A percentile compares a stretch with the other conserved stretches of the same genome.
These are phyloP conservation scores for Ambastaia sidthimunki DNA, from an alignment of 2,797 vertebrate species.

Conservation along the genomic window DNA sequence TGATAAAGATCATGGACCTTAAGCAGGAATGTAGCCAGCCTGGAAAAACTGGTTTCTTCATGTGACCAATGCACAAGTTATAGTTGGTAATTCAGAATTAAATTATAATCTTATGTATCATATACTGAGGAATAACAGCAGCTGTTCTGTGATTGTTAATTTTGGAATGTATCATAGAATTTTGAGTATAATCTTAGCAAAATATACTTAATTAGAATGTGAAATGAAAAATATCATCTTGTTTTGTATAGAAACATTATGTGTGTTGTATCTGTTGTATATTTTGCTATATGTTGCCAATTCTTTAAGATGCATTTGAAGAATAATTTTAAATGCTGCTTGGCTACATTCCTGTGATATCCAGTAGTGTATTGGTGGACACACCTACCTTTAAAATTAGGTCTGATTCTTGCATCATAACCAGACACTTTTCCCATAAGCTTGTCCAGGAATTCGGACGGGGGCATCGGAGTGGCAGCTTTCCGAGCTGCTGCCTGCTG, in stretches of 20 bases:
- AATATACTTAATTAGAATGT: background rate
- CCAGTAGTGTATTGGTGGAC: constrained; percentile 62
- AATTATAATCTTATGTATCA: constrained; percentile 26
- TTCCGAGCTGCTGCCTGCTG: constrained; percentile 95
- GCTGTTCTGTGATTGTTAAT: background rate
- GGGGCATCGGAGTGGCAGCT: constrained; percentile 91
- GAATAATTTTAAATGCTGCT: constrained; percentile 47
- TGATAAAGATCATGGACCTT: constrained; percentile 53
- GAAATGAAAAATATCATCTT: constrained; percentile 50
- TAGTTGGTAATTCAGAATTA: background rate
- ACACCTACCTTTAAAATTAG: constrained; percentile 97
- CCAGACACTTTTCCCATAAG: constrained; percentile 98
- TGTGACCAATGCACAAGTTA: background rate
- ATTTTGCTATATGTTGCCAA: constrained; percentile 47
- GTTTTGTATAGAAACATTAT: constrained; percentile 38
- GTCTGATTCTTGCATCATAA: constrained; percentile 97
- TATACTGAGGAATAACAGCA: constrained; percentile 40
- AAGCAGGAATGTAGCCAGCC: constrained; percentile 80
- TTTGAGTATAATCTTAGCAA: constrained; percentile 7
- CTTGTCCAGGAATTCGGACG: constrained; percentile 98
- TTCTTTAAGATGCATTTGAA: constrained; percentile 48
- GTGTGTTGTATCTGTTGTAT: constrained; percentile 48
- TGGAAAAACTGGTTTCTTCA: constrained; percentile 55
- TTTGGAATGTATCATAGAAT: constrained; percentile 32
- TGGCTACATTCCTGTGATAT: constrained; percentile 75